Percentiles rank a stretch among this genome's conserved stretches.
Conservation (phyloP, 2,113 vertebrate species). For the rat (Rattus norvegicus) region GRCr8 NC_086019.1:230241501-230242000, state of each 20-base stretch:
- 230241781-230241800: no score
- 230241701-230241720: not conserved
- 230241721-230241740: constrained; percentile 35
- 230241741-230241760: not conserved
- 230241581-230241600: not conserved
- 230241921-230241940: not conserved
- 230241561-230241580: not conserved
- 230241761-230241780: not conserved
- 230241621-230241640: constrained; percentile 10
- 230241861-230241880: not conserved
- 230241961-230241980: not conserved
- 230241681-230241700: not conserved
- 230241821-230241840: no score
- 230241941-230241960: not conserved
- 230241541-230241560: not conserved
- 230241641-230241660: constrained; percentile 45
- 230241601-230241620: not conserved
- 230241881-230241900: not conserved
- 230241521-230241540: constrained; percentile 17
- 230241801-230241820: no score
- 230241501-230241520: not conserved
- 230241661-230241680: not conserved
- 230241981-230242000: not conserved
- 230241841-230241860: not conserved
- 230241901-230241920: not conserved